Percentiles rank a stretch among this genome's conserved stretches.
Evolutionary conservation across 2,888 invertebrate species (phyloP).

Genomic region (Empis stercorea): DNA sequence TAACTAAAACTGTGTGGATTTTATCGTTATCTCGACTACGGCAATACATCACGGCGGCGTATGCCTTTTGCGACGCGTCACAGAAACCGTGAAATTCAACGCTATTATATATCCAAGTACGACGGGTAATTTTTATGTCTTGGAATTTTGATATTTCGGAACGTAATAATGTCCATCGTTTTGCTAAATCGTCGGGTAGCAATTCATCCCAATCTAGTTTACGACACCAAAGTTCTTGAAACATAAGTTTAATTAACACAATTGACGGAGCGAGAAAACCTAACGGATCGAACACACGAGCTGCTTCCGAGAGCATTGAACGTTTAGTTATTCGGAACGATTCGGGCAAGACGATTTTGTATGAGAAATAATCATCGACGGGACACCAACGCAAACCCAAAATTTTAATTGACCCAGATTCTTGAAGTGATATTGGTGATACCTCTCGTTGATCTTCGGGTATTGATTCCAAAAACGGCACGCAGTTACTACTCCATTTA

Average conservation of each 20-base stretch:
- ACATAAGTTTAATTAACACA: background rate
- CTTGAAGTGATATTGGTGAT: too few species aligned
- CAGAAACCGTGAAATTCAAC: too few species aligned
- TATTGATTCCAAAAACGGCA: background rate
- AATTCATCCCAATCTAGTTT: background rate
- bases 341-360: background rate
- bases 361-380: too few species aligned
- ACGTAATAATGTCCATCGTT: background rate
- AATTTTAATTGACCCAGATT: too few species aligned
- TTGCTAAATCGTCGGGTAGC: background rate
- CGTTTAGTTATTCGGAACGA: background rate
- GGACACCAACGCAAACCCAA: too few species aligned
- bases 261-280: background rate
- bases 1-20: background rate
- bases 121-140: too few species aligned
- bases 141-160: too few species aligned
- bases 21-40: background rate
- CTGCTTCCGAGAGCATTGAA: background rate
- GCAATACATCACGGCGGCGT: constrained; percentile 6
- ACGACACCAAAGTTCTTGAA: background rate
- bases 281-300: background rate
- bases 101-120: too few species aligned
- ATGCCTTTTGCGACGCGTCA: too few species aligned
- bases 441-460: too few species aligned
- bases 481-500: constrained; percentile 7